Conservation (phyloP, 2,797 vertebrate species). For the Erethizon dorsatum region DNA sequence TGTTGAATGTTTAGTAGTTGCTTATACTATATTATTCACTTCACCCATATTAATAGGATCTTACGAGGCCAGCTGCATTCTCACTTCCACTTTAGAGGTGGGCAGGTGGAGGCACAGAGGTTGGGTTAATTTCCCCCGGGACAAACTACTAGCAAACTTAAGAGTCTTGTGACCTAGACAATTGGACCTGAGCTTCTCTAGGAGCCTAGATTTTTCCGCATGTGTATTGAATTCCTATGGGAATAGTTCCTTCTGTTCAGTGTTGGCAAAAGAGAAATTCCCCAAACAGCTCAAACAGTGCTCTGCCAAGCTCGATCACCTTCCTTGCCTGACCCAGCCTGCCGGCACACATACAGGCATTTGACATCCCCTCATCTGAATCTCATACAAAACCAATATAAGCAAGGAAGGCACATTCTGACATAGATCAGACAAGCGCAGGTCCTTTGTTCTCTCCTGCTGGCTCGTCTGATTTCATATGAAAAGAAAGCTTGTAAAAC, state of each 20-base stretch:
- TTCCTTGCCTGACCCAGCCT: not conserved
- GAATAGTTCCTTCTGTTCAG: not conserved
- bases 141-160: not conserved
- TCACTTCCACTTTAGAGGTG: not conserved
- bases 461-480: not conserved
- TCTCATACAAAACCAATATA: conserved; percentile 37
- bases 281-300: not conserved
- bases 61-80: not conserved
- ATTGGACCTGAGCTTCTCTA: not conserved
- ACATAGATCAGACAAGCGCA: not conserved
- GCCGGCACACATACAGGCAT: not conserved
- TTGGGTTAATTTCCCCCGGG: not conserved
- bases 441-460: not conserved
- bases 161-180: not conserved
- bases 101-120: not conserved
- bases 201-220: not conserved
- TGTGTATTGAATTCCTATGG: not conserved
- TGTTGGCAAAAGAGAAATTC: conserved; percentile 34
- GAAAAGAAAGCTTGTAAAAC: conserved; percentile 28
- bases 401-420: not conserved
- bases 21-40: not conserved
- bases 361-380: not conserved
- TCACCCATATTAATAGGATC: not conserved
- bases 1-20: not conserved
- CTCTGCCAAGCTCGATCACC: not conserved